Evolutionary conservation across 1,140 invertebrate genomes (phyloP).

Genomic region (Apis dorsata): DNA sequence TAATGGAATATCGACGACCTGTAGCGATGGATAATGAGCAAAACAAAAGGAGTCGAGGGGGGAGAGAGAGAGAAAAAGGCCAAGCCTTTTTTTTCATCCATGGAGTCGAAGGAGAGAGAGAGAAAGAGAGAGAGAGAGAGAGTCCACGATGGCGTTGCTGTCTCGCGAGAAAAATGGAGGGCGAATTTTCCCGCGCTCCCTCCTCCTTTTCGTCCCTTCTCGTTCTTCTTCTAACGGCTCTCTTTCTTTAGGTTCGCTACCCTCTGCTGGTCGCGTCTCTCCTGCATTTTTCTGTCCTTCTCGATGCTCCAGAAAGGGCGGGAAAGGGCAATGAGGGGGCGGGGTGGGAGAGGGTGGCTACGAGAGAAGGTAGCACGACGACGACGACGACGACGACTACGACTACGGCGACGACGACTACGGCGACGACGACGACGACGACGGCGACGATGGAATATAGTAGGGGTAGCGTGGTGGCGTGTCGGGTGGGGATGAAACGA

Average conservation of each 20-base stretch:
- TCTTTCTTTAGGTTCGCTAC: not conserved
- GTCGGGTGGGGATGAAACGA: slow-evolving; percentile 50
- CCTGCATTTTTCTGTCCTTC: slow-evolving; percentile 14
- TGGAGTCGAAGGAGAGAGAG: slow-evolving; percentile 35
- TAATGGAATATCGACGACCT: slow-evolving; percentile 57
- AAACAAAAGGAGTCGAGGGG: slow-evolving; percentile 53
- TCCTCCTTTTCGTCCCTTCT: not conserved
- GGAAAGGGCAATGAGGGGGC: slow-evolving; percentile 57
- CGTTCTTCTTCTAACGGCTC: slow-evolving; percentile 3
- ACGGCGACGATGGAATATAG: not conserved
- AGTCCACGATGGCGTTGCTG: slow-evolving; percentile 57
- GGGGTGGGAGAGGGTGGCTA: slow-evolving; percentile 48
- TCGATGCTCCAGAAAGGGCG: slow-evolving; percentile 55
- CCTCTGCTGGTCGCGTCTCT: not conserved
- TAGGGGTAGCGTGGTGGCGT: slow-evolving; percentile 46
- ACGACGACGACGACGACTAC: slow-evolving; percentile 38
- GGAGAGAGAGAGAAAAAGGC: slow-evolving; percentile 36
- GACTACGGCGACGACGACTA: slow-evolving; percentile 20
- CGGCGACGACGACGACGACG: slow-evolving; percentile 10
- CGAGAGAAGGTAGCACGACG: slow-evolving; percentile 58
- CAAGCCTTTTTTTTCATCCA: slow-evolving; percentile 42
- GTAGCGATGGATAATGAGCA: slow-evolving; percentile 54
- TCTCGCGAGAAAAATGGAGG: slow-evolving; percentile 65
- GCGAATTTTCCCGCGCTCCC: slow-evolving; percentile 65
- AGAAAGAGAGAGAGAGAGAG: slow-evolving; percentile 19